Conservation (phyloP, 2,797 vertebrate genomes). For the Sebastes baramenuke region DNA sequence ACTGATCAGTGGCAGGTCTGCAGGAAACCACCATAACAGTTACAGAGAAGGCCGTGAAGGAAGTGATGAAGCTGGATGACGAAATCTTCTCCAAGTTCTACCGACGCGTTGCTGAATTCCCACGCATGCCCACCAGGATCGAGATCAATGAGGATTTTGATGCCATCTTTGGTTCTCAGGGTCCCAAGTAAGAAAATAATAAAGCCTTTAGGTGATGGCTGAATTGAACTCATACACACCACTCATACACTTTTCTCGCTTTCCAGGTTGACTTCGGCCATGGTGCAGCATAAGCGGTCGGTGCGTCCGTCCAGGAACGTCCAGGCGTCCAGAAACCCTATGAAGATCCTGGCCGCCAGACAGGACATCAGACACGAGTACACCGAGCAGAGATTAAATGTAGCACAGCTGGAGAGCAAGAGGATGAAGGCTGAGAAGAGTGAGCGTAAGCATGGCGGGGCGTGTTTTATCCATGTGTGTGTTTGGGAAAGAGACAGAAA, state of each 20-base stretch:
- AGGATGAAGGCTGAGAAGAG: constrained; percentile 95
- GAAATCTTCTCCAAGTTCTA: constrained; percentile 98
- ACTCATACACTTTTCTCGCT: neutral
- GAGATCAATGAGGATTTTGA: constrained; percentile 93
- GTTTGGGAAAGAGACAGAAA: neutral
- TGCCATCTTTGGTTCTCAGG: constrained; percentile 91
- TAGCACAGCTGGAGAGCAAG: constrained; percentile 94
- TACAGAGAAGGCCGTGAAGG: constrained; percentile 94
- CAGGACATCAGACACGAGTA: constrained; percentile 95
- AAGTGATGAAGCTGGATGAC: constrained; percentile 96
- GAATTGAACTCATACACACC: neutral
- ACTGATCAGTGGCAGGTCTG: constrained; percentile 84
- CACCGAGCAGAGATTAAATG: constrained; percentile 92
- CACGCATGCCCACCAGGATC: constrained; percentile 77
- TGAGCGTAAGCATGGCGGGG: constrained; percentile 61
- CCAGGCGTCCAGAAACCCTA: constrained; percentile 91
- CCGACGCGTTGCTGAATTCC: constrained; percentile 82
- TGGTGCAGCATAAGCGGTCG: constrained; percentile 92
- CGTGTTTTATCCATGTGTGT: neutral
- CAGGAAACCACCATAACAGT: constrained; percentile 93
- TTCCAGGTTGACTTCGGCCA: constrained; percentile 89
- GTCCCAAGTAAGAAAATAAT: constrained; percentile 86
- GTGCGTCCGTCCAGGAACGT: constrained; percentile 93
- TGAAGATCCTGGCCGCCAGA: constrained; percentile 93
- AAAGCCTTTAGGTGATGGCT: neutral